Conservation (phyloP, 2,888 invertebrate genomes). For the Anticlea derivata region DNA sequence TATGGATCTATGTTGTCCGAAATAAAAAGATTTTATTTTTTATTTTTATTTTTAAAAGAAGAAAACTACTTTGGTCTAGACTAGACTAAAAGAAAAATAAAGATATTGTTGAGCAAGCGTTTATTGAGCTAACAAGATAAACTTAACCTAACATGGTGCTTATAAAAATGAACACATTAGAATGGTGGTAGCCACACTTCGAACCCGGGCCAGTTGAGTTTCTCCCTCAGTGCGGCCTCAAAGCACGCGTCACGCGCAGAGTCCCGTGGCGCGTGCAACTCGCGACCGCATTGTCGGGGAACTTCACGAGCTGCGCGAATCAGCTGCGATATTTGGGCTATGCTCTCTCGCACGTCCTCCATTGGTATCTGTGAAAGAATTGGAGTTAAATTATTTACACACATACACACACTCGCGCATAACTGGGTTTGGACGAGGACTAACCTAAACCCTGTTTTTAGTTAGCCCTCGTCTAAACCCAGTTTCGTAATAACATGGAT, state of each 20-base stretch:
- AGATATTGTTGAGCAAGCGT: conserved; percentile 36
- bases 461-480: no score
- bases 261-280: conserved; percentile 66
- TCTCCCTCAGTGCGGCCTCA: conserved; percentile 78
- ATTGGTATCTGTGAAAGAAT: conserved; percentile 53
- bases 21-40: no score
- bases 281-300: conserved; percentile 60
- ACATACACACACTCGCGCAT: no score
- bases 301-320: conserved; percentile 72
- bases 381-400: neutral
- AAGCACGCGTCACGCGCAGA: conserved; percentile 71
- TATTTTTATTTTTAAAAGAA: no score
- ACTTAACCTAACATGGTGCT: conserved; percentile 26
- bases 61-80: no score
- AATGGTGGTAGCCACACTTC: conserved; percentile 84
- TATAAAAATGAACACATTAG: conserved; percentile 66
- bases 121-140: conserved; percentile 43
- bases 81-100: neutral
- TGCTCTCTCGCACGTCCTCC: conserved; percentile 74
- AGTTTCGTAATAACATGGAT: no score
- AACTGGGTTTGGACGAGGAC: no score
- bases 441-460: no score
- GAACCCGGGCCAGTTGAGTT: conserved; percentile 78
- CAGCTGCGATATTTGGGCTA: conserved; percentile 71
- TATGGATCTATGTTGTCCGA: no score